Percentiles rank a stretch among this genome's conserved stretches.
Conservation (phyloP, 37 sponge, comb jelly and placozoan genomes). For the Tethya wilhelma region DNA sequence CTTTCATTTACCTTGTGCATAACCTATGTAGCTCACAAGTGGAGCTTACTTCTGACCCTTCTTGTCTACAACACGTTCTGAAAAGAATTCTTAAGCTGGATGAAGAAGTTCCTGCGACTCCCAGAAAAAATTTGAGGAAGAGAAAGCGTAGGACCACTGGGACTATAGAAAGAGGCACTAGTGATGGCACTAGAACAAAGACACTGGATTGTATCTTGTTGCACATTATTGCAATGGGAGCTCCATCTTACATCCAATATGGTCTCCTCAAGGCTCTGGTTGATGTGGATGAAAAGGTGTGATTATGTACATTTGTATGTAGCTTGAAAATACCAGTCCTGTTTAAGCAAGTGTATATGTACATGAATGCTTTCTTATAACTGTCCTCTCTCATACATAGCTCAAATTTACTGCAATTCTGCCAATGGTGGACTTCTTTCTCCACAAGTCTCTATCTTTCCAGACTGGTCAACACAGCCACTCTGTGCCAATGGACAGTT, state of each 20-base stretch:
- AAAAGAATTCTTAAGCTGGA: background rate
- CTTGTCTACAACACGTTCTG: conserved; percentile 34
- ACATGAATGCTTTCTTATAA: no score
- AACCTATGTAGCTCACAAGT: conserved; percentile 22
- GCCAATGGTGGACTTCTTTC: background rate
- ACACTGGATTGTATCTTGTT: conserved; percentile 36
- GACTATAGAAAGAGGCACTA: background rate
- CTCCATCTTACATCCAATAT: conserved; percentile 33
- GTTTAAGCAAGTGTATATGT: no score
- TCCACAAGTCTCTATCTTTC: background rate
- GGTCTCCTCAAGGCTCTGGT: conserved; percentile 26
- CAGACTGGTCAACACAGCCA: background rate
- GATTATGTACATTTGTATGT: no score
- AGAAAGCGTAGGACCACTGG: background rate
- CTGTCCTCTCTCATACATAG: no score
- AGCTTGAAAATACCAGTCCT: no score
- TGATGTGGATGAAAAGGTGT: conserved; percentile 23
- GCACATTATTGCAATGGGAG: conserved; percentile 20
- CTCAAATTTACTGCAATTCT: background rate
- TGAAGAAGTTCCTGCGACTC: background rate
- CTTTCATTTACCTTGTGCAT: conserved; percentile 31
- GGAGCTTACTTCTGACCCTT: conserved; percentile 42
- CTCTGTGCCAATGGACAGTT: background rate
- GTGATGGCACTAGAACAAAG: background rate
- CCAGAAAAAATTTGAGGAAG: background rate